Evolutionary conservation across 2,888 invertebrate species (phyloP), one percentile per base, ranked within the genome.

Genomic region (Cyaniris semiargus): DNA sequence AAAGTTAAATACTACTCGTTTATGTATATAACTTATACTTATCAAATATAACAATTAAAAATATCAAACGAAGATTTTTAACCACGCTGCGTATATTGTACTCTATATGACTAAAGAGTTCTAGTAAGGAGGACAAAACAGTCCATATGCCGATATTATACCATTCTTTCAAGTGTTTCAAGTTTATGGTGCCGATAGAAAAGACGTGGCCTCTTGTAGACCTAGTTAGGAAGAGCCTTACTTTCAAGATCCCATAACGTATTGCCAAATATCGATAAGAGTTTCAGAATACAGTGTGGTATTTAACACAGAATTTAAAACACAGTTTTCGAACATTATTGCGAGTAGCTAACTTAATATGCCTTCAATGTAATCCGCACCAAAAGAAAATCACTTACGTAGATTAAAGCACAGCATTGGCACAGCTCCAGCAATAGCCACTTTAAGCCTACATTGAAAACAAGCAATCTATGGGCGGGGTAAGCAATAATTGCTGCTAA

Each of bases 331-430:
- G 5, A 53, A 53, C 18, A 53, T 53, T 18, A 53, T 53, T 18
- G 18, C 53, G 53, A 53, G 48, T 15, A 66, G 27, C 15, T 5
- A 27, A 66, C 21, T 60, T 66, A 27, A 66, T 66, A 66, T 31
- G 27, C 31, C 27, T 27, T 15, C 2, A 27, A 15, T 23, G 27
- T 23, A 66, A 66, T 31, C 66, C 15, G 21, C 66, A 27, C 66
- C 66, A 27, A 66, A 66, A 66, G 66, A 66, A 66, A 66, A 66
- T 66, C 66, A 66, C 66, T 66, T 66, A 66, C 27, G 66, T 18
- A 66, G 66, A 66, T 31, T 66, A 66, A 66, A 66, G 31, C 66
- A 66, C 2, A 18, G 27, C 66, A 66, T 66, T 66, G 66, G 66
- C 66, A 31, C 66, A 15, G 66, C 66, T 66, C 66, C 66, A 66